Evolutionary conservation across 2,797 vertebrate species (phyloP).

Genomic region (Coranthus polyacanthus): DNA sequence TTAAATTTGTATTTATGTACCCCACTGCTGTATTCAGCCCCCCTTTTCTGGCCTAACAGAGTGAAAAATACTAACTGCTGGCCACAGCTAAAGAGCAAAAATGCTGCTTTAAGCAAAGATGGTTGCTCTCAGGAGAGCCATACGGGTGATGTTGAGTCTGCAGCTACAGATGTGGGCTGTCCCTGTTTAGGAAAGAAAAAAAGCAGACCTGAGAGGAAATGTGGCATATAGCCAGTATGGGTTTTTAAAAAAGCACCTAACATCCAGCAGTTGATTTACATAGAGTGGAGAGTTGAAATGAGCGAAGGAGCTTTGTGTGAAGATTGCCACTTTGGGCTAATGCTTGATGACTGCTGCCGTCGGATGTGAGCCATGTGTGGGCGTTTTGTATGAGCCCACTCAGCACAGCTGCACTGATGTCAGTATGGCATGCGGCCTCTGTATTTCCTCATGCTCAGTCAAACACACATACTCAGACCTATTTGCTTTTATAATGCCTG

Average conservation of each 20-base stretch:
- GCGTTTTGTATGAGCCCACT: conserved; percentile 74
- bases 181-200: conserved; percentile 15
- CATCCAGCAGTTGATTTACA: conserved; percentile 37
- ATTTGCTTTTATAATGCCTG: conserved; percentile 26
- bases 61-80: conserved; percentile 26
- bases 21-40: no score
- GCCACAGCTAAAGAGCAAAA: conserved; percentile 40
- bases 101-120: conserved; percentile 51
- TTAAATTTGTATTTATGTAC: no score
- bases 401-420: conserved; percentile 78
- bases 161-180: conserved; percentile 46
- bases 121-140: conserved; percentile 46
- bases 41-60: not conserved
- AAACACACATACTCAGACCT: conserved; percentile 14
- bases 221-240: not conserved
- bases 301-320: conserved; percentile 48
- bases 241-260: conserved; percentile 38
- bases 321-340: conserved; percentile 65
- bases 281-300: conserved; percentile 32
- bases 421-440: conserved; percentile 53
- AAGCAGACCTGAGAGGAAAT: conserved; percentile 11
- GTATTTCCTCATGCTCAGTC: conserved; percentile 3
- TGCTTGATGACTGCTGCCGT: conserved; percentile 70
- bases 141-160: conserved; percentile 39
- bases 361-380: conserved; percentile 73